Evolutionary conservation across 2,113 vertebrate species (phyloP), one percentile per base, ranked within the genome.

Genomic region (Paradoxurus hermaphroditus): DNA sequence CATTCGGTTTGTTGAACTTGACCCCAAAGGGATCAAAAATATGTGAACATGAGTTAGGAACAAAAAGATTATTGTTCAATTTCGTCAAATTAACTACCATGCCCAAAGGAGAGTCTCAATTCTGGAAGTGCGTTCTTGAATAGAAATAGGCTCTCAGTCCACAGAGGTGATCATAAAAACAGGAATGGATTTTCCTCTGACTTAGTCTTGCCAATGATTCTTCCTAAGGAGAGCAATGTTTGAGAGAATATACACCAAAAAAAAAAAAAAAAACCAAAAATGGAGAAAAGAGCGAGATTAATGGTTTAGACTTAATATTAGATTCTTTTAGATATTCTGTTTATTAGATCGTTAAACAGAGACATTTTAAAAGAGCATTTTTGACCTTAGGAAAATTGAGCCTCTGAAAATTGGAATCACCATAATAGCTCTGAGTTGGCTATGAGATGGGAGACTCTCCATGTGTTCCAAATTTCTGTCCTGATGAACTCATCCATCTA

Each of bases 21-120:
- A 95, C 36, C 67, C 92, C 73, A 83, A 79, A 90, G 51, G 62
- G 25, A 93, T 94, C 16, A 72, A 82, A 25, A 70, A 77, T 90
- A 53, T 87, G 36, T 82, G 77, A 88, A 75, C 39, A 90, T 92
- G 91, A 96, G 82, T 95, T 92, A 92, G 83, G 94, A 96, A 95
- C 91, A 86, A 90, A 97, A 87, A 85, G 85, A 91, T 88, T 83
- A 93, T 93, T 95, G 78, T 96, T 86, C 70, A 68, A 16, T 97
- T 97, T 96, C 63, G 88, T 95, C 91, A 94, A 95, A 92, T 95
- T 86, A 92, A 88, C 87, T 78, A 23, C 27, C 72, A 8, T 96
- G 36, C 94, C 85, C 91, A 94, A 88, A 97, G 85, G 91, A 94
- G 81, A 92, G 36, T 81, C 65, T 95, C 63, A 91, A 49, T 36